These are phyloP conservation scores for Aphyosemion australe DNA, from an alignment of 2,113 vertebrate species.

Conservation along the genomic window DNA sequence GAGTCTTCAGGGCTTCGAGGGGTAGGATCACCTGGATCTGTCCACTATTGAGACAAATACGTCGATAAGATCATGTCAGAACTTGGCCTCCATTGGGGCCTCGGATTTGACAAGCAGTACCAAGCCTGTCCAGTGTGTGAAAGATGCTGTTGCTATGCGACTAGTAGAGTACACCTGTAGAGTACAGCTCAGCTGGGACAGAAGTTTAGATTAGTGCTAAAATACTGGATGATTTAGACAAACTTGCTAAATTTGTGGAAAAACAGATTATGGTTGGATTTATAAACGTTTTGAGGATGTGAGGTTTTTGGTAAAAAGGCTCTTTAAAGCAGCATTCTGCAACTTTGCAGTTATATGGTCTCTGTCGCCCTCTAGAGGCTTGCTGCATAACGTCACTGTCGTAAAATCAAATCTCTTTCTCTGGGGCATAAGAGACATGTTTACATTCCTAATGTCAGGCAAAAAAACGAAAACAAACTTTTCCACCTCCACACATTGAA, in stretches of 20 bases:
- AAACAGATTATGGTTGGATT: too few species aligned
- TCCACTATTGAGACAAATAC: background rate
- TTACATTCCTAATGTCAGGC: too few species aligned
- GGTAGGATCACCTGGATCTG: slow-evolving; percentile 32
- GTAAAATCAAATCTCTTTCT: too few species aligned
- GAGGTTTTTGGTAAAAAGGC: too few species aligned
- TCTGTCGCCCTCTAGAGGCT: too few species aligned
- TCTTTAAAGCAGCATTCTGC: too few species aligned
- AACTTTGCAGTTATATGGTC: too few species aligned
- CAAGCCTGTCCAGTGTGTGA: slow-evolving; percentile 18
- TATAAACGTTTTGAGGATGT: too few species aligned
- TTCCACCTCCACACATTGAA: too few species aligned
- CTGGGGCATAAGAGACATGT: too few species aligned
- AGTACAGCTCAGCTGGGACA: background rate
- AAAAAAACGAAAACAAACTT: too few species aligned
- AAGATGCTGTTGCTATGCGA: slow-evolving; percentile 62
- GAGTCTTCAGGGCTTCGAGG: slow-evolving; percentile 7
- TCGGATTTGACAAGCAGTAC: slow-evolving; percentile 22
- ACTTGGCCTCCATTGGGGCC: slow-evolving; percentile 1
- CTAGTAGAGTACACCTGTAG: slow-evolving; percentile 14
- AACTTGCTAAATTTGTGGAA: background rate
- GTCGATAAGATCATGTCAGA: background rate
- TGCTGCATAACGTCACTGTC: too few species aligned
- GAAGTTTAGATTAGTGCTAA: slow-evolving; percentile 16
- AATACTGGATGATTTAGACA: background rate